Evolutionary conservation across 1,140 invertebrate genomes (phyloP).

Genomic region (Hormaphis cornu): DNA sequence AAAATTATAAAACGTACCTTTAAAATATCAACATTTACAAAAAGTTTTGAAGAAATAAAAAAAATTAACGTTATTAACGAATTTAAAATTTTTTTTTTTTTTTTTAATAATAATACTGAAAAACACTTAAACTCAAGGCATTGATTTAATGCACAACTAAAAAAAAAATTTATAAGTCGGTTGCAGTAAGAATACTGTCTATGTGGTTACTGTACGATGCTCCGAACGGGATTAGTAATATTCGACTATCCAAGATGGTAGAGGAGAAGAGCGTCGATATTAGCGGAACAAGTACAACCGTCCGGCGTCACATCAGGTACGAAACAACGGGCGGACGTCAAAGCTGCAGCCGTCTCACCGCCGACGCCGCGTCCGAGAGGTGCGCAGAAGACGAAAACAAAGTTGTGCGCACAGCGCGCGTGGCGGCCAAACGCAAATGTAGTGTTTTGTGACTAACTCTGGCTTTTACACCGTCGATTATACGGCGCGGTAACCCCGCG

Average conservation of each 20-base stretch:
- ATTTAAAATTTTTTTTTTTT: not conserved
- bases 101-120: not conserved
- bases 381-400: not conserved
- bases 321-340: slow-evolving; percentile 14
- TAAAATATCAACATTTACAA: slow-evolving; percentile 23
- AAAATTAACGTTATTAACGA: not conserved
- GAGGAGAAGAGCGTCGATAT: not conserved
- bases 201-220: no score
- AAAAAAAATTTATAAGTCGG: not conserved
- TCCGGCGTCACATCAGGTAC: slow-evolving; percentile 25
- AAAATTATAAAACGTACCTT: not conserved
- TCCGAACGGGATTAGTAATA: not conserved
- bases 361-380: not conserved
- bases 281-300: slow-evolving; percentile 1
- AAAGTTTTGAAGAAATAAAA: not conserved
- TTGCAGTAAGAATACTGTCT: no score
- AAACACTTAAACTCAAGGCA: not conserved
- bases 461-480: not conserved
- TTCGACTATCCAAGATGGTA: not conserved
- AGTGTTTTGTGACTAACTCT: slow-evolving; percentile 6
- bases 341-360: not conserved
- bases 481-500: not conserved
- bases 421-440: not conserved
- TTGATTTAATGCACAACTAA: not conserved
- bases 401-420: not conserved